Conservation (phyloP, 64 coral and sea anemone species). For the Pachyseris speciosa region DNA sequence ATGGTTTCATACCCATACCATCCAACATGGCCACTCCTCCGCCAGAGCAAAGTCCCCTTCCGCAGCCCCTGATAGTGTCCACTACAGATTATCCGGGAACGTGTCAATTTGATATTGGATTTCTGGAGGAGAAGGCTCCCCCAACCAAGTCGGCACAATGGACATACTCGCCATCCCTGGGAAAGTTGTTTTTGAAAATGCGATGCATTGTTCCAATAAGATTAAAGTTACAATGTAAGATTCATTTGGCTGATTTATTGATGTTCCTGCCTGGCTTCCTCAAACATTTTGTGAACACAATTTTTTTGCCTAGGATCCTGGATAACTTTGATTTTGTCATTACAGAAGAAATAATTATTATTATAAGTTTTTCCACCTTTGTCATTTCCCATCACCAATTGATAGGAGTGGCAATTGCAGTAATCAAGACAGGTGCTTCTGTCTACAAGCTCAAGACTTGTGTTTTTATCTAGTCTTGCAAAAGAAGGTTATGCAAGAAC, state of each 20-base stretch:
- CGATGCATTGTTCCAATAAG: slow-evolving; percentile 68
- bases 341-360: too few species aligned
- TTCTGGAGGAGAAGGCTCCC: slow-evolving; percentile 51
- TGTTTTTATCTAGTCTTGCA: too few species aligned
- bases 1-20: not conserved
- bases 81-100: slow-evolving; percentile 76
- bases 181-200: slow-evolving; percentile 85
- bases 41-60: not conserved
- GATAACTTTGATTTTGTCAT: too few species aligned
- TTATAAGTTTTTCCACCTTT: too few species aligned
- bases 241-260: not conserved
- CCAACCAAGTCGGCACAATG: slow-evolving; percentile 82
- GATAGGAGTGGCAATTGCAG: too few species aligned
- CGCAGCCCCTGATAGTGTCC: slow-evolving; percentile 67
- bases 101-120: slow-evolving; percentile 71
- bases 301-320: too few species aligned
- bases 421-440: too few species aligned
- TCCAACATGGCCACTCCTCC: not conserved
- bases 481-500: too few species aligned
- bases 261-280: not conserved
- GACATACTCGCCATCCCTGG: slow-evolving; percentile 74
- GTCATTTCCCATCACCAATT: too few species aligned
- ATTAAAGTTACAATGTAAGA: slow-evolving; percentile 56
- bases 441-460: too few species aligned
- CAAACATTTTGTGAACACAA: too few species aligned